These are phyloP conservation scores for Ornithoptera priamus DNA, from an alignment of 2,888 invertebrate genomes.

Conservation along the genomic window DNA sequence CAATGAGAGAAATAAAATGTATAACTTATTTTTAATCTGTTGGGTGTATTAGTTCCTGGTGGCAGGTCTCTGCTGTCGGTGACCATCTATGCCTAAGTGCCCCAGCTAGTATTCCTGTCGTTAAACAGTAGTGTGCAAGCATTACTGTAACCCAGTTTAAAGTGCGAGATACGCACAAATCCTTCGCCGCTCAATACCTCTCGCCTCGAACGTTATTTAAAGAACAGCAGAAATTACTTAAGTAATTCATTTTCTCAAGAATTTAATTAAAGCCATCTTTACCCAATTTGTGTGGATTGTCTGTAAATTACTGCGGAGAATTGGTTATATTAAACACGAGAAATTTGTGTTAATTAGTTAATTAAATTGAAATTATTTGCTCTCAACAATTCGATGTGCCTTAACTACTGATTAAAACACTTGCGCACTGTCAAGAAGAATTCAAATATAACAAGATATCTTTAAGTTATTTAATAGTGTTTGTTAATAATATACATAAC, in stretches of 20 bases:
- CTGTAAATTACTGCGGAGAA: conserved; percentile 21
- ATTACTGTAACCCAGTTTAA: background rate
- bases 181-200: conserved; percentile 7
- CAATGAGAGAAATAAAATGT: no score
- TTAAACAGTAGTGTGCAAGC: background rate
- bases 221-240: conserved; percentile 17
- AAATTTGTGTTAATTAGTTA: conserved; percentile 24
- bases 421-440: background rate
- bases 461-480: background rate
- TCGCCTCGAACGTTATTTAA: conserved; percentile 9
- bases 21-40: no score
- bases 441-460: background rate
- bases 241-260: conserved; percentile 27
- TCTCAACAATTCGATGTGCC: background rate
- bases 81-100: background rate
- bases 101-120: background rate
- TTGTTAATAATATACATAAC: no score
- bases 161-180: conserved; percentile 1
- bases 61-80: no score
- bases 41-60: no score
- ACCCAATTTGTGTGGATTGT: conserved; percentile 28
- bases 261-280: conserved; percentile 30
- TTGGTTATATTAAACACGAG: conserved; percentile 23
- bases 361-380: conserved; percentile 16
- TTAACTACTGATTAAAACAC: conserved; percentile 1